These are phyloP conservation scores for Oreocharis arfaki DNA, from an alignment of 2,113 vertebrate genomes.

Conservation along the genomic window DNA sequence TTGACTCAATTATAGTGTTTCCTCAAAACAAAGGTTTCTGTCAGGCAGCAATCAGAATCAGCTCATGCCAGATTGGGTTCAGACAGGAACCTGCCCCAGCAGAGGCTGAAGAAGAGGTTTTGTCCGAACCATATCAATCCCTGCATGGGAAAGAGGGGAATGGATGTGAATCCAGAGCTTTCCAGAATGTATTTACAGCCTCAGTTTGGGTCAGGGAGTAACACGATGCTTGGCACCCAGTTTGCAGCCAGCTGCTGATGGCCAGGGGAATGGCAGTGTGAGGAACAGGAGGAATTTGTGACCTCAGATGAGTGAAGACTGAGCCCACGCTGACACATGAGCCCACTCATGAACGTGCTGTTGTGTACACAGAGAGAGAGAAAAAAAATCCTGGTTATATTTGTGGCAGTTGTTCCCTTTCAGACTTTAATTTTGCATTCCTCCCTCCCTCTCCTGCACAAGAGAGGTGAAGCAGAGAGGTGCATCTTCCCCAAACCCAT, in stretches of 20 bases:
- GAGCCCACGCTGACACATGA: not conserved
- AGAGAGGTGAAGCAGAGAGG: not conserved
- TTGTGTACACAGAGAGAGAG: not conserved
- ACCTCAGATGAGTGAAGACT: too few species aligned
- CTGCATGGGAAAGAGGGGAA: not conserved
- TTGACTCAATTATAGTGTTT: not conserved
- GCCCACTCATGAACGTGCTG: not conserved
- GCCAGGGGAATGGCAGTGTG: not conserved
- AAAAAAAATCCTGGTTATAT: not conserved
- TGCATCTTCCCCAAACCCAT: rapidly evolving
- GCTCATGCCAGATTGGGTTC: not conserved
- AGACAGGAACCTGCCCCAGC: not conserved
- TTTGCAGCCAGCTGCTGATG: not conserved
- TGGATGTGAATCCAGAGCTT: too few species aligned
- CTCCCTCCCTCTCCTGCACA: not conserved
- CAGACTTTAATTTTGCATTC: not conserved
- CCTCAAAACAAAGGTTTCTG: not conserved
- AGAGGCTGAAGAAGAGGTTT: not conserved
- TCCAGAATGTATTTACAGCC: not conserved
- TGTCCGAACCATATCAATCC: not conserved
- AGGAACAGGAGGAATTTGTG: not conserved
- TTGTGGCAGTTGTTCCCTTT: not conserved
- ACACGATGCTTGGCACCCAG: not conserved
- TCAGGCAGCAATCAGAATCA: not conserved
- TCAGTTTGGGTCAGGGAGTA: not conserved